Evolutionary conservation across 2,113 vertebrate genomes (phyloP).

Genomic region (Nannospalax galili): DNA sequence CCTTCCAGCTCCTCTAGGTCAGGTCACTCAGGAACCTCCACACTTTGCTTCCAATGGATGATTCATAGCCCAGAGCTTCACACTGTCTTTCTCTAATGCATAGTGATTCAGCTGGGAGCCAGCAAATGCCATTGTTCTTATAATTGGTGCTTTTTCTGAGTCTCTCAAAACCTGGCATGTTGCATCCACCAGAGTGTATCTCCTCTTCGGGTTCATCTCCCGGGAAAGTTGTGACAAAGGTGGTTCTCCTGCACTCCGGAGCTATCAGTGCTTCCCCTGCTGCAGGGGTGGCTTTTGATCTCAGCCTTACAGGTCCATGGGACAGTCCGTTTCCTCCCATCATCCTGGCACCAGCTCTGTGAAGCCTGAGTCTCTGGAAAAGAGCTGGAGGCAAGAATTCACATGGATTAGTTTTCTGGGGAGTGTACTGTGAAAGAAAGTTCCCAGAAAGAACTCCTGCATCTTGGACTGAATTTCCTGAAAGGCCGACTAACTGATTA

Average conservation of each 20-base stretch:
- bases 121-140: background rate
- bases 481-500: no score
- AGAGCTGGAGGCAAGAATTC: background rate
- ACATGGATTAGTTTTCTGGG: background rate
- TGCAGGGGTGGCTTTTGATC: background rate
- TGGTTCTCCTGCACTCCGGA: no score
- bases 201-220: background rate
- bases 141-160: background rate
- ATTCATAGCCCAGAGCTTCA: background rate
- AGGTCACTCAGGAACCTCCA: background rate
- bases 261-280: background rate
- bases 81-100: background rate
- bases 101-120: background rate
- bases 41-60: background rate
- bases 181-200: background rate
- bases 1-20: background rate
- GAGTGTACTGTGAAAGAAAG: no score
- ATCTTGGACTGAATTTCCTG: no score
- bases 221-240: background rate
- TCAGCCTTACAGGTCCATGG: rapidly evolving
- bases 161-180: background rate
- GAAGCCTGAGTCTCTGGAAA: background rate
- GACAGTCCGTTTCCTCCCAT: background rate
- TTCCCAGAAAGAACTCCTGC: no score
- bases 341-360: background rate